Evolutionary conservation across 2,113 vertebrate genomes (phyloP).

Genomic region (Gopherus flavomarginatus): DNA sequence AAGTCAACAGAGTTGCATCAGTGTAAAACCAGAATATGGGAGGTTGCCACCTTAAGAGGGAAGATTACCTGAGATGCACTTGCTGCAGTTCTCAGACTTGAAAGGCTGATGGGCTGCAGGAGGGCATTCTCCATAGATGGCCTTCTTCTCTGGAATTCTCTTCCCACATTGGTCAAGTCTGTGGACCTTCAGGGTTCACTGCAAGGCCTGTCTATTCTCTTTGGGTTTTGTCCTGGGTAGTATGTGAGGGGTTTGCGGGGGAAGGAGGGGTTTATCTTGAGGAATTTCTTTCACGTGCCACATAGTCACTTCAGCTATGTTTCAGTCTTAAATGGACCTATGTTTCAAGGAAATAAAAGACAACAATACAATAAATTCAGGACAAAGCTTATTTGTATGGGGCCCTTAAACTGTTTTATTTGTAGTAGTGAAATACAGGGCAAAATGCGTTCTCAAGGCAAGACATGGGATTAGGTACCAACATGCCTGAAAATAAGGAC

Average conservation of each 20-base stretch:
- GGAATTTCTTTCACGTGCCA: background rate
- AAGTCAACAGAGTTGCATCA: background rate
- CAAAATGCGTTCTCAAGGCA: background rate
- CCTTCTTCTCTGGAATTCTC: background rate
- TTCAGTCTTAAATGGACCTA: background rate
- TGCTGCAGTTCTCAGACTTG: background rate
- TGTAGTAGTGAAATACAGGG: background rate
- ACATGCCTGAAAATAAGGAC: background rate
- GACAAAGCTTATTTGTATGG: background rate
- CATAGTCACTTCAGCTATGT: too few species aligned
- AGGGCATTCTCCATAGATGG: background rate
- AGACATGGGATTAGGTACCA: background rate
- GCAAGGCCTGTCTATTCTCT: background rate
- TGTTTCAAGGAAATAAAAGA: background rate
- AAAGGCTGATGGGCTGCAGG: background rate
- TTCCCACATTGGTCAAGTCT: background rate
- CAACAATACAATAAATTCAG: background rate
- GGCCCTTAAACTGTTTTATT: background rate
- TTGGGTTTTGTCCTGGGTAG: background rate
- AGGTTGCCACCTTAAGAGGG: background rate
- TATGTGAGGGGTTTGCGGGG: too few species aligned
- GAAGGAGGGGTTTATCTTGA: background rate
- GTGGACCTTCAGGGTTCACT: background rate
- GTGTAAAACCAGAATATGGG: background rate
- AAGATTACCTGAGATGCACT: background rate